phyloP scores from a whole-genome alignment of 2,797 vertebrate species.

The Phoxinus dragarum region DNA sequence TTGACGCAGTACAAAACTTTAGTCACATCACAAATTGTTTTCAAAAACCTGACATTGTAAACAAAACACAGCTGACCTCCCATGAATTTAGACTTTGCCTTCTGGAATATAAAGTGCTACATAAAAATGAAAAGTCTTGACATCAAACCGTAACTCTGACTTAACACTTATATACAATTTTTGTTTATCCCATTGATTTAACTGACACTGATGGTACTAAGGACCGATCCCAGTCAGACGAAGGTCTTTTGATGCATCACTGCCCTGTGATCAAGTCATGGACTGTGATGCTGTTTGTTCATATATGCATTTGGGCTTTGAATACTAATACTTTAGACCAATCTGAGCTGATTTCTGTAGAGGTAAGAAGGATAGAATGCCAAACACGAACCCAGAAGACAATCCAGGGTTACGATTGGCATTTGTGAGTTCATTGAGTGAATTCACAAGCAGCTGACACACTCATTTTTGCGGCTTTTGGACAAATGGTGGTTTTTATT shows the following conservation, averaged over 20 bases:
- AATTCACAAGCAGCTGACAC: slow-evolving; percentile 54
- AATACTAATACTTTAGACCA: slow-evolving; percentile 20
- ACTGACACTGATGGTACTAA: not conserved
- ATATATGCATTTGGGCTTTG: not conserved
- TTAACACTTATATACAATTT: slow-evolving; percentile 31
- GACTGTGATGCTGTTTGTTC: not conserved
- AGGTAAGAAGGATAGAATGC: slow-evolving; percentile 9
- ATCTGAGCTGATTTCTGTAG: slow-evolving; percentile 15
- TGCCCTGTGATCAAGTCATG: not conserved
- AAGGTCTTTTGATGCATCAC: slow-evolving; percentile 3
- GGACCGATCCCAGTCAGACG: not conserved
- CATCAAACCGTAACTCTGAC: slow-evolving; percentile 29
- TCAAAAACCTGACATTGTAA: slow-evolving; percentile 38
- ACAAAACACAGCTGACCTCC: slow-evolving; percentile 27
- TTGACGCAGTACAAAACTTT: slow-evolving; percentile 28
- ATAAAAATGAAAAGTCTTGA: slow-evolving; percentile 31
- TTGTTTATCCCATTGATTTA: slow-evolving; percentile 12
- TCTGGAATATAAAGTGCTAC: slow-evolving; percentile 46
- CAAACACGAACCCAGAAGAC: not conserved
- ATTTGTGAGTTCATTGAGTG: slow-evolving; percentile 1
- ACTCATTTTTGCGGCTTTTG: slow-evolving; percentile 50
- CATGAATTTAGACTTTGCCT: slow-evolving; percentile 19
- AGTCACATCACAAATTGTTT: slow-evolving; percentile 33
- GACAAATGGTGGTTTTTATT: slow-evolving; percentile 41
- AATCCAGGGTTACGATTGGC: not conserved